phyloP scores from a whole-genome alignment of 2,888 invertebrate species.

The Ceriagrion tenellum region DNA sequence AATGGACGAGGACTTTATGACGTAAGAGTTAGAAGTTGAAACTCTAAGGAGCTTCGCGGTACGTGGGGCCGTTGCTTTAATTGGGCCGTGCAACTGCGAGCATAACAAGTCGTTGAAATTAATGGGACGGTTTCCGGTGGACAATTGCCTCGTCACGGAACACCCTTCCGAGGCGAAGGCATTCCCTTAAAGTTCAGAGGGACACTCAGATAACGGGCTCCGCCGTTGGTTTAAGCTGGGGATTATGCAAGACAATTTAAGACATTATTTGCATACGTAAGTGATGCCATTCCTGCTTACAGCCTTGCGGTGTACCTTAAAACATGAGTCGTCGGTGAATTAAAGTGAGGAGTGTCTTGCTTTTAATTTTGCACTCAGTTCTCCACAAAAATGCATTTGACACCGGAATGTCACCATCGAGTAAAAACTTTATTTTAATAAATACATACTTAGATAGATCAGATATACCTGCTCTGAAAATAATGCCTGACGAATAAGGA shows the following conservation, averaged over 20 bases:
- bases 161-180: background rate
- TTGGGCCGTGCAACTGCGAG: background rate
- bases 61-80: background rate
- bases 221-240: background rate
- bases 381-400: no score
- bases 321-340: no score
- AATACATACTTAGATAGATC: no score
- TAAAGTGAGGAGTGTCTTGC: no score
- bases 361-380: no score
- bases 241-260: background rate
- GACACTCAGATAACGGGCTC: background rate
- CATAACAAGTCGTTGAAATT: background rate
- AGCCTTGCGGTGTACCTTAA: no score
- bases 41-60: background rate
- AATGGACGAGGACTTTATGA: background rate
- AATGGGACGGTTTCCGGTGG: slow-evolving; percentile 20
- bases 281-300: no score
- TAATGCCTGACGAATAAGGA: no score
- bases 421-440: no score
- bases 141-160: background rate
- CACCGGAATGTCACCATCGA: no score
- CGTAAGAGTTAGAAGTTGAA: background rate
- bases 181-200: background rate
- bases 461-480: no score
- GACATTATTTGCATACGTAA: background rate